Percentiles rank a stretch among this genome's conserved stretches.
Conservation (phyloP, 2,113 vertebrate species). For the Neodontobutis hainanensis region DNA sequence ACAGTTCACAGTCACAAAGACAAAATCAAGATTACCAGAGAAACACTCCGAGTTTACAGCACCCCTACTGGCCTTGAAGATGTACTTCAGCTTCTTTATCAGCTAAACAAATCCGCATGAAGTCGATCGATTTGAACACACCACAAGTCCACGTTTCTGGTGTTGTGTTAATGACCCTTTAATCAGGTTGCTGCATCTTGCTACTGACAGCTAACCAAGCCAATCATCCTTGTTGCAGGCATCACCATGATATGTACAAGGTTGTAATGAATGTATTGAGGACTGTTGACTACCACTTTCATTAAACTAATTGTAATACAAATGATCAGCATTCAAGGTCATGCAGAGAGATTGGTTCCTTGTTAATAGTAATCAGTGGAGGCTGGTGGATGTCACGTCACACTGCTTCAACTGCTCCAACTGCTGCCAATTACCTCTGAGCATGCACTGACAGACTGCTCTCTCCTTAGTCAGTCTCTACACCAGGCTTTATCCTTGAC, state of each 20-base stretch:
- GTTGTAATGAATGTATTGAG: not conserved
- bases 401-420: not conserved
- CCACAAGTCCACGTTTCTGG: too few species aligned
- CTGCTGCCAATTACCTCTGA: not conserved
- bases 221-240: not conserved
- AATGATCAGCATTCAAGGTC: not conserved
- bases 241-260: not conserved
- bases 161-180: too few species aligned
- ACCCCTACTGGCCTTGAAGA: too few species aligned
- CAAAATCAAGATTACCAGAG: too few species aligned
- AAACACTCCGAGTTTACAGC: too few species aligned
- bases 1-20: too few species aligned
- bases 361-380: not conserved
- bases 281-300: not conserved
- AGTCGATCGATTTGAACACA: too few species aligned
- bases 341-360: not conserved
- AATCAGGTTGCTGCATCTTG: not conserved
- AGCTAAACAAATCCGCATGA: too few species aligned
- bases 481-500: not conserved
- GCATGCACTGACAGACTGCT: not conserved
- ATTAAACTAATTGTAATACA: not conserved
- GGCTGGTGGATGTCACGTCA: not conserved
- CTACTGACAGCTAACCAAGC: not conserved
- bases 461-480: not conserved
- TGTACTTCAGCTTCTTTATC: too few species aligned